These are phyloP conservation scores for Lasioglossum marginatum DNA, from an alignment of 2,888 invertebrate genomes.

Conservation along the genomic window DNA sequence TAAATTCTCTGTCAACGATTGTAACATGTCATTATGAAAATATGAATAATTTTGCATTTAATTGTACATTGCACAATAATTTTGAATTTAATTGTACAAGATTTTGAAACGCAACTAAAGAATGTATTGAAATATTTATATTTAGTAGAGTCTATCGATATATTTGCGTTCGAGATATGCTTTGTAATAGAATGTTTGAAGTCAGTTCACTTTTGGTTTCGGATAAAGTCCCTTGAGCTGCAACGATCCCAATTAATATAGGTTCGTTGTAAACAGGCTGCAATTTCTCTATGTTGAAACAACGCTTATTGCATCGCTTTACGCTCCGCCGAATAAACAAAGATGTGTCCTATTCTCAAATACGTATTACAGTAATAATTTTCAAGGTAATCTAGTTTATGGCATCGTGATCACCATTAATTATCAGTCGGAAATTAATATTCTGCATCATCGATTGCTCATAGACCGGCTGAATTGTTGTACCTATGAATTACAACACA, in stretches of 20 bases:
- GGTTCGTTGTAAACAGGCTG: no score
- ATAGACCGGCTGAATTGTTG: not conserved
- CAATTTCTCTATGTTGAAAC: conserved; percentile 8
- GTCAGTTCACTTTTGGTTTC: not conserved
- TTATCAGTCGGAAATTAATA: not conserved
- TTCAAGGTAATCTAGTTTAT: not conserved
- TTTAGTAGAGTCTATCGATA: not conserved
- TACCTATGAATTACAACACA: not conserved
- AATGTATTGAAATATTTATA: not conserved
- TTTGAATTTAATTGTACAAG: not conserved
- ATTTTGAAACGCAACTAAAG: not conserved
- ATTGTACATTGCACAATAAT: not conserved
- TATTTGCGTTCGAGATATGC: not conserved
- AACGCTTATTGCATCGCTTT: not conserved
- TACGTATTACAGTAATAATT: not conserved
- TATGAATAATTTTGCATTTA: not conserved
- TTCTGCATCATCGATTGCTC: not conserved
- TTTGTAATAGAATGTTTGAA: not conserved
- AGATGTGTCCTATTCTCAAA: not conserved
- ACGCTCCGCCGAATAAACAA: not conserved
- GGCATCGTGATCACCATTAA: not conserved
- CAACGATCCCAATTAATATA: not conserved
- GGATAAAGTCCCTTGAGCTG: not conserved
- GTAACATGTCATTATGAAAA: not conserved
- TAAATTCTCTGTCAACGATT: not conserved